Conservation (phyloP, 2,113 vertebrate species). For the Cichladusa arquata region DNA sequence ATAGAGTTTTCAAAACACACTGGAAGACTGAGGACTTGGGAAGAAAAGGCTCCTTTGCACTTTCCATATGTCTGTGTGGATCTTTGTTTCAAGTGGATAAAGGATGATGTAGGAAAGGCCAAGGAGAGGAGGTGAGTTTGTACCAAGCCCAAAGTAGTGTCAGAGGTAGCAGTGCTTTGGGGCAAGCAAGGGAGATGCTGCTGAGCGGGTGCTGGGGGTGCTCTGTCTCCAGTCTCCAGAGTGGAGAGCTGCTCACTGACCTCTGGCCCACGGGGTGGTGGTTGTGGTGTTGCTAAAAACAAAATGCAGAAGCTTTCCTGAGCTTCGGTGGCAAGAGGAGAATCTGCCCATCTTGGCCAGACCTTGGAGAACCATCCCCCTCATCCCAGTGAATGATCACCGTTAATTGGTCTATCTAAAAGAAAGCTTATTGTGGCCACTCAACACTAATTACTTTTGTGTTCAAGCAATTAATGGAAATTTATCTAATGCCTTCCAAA, state of each 20-base stretch:
- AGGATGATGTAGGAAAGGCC: not conserved
- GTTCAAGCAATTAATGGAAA: not conserved
- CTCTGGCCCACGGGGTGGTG: fast-evolving
- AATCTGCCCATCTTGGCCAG: not conserved
- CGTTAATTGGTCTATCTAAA: not conserved
- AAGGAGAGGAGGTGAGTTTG: not conserved
- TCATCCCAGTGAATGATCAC: not conserved
- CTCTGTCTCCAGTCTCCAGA: fast-evolving
- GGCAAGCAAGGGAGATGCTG: not conserved
- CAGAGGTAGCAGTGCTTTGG: fast-evolving
- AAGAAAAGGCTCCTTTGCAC: not conserved
- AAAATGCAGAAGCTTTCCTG: not conserved
- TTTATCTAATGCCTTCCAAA: not conserved
- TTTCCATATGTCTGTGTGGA: too few species aligned
- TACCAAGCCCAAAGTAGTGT: fast-evolving
- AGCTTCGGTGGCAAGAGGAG: not conserved
- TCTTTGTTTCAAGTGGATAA: not conserved
- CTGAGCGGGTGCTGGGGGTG: not conserved
- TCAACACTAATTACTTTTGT: not conserved
- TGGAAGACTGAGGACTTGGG: not conserved
- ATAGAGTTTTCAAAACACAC: not conserved
- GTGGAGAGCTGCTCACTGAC: not conserved
- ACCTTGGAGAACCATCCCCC: not conserved
- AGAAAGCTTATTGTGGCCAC: not conserved
- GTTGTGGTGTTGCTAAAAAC: not conserved